phyloP scores from a whole-genome alignment of 2,797 vertebrate genomes.

The Brotula barbata region DNA sequence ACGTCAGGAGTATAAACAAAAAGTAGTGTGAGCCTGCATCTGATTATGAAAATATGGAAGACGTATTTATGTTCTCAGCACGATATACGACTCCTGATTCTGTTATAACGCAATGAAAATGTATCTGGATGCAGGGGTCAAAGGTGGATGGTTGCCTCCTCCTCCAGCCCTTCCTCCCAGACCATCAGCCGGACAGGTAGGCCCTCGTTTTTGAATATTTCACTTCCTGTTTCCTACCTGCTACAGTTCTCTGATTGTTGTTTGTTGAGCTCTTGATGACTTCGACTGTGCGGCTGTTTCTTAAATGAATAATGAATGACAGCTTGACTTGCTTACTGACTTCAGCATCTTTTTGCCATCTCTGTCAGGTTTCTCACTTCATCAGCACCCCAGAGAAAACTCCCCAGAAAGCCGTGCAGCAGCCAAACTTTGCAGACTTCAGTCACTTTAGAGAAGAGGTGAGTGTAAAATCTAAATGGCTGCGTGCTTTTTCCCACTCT shows the following conservation, averaged over 20 bases:
- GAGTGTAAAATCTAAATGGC: conserved; percentile 27
- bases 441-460: conserved; percentile 79
- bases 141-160: conserved; percentile 84
- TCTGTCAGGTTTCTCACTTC: conserved; percentile 71
- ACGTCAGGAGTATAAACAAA: background rate
- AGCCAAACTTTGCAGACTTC: conserved; percentile 78
- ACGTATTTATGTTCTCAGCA: conserved; percentile 12
- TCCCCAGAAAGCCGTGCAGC: conserved; percentile 65
- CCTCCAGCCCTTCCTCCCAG: conserved; percentile 92
- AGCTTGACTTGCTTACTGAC: background rate
- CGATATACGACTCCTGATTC: background rate
- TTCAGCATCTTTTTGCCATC: background rate
- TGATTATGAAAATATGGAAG: conserved; percentile 1
- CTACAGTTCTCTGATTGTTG: background rate
- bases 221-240: too few species aligned
- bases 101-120: background rate
- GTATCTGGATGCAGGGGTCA: conserved; percentile 72
- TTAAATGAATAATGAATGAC: background rate
- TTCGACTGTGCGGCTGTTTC: background rate
- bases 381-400: conserved; percentile 55
- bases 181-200: conserved; percentile 87
- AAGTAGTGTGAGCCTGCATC: background rate
- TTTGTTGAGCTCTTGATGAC: conserved; percentile 13
- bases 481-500: background rate
- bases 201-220: background rate